Evolutionary conservation across 2,797 vertebrate genomes (phyloP), one percentile per base, ranked within the genome.

Genomic region (Diceros bicornis): DNA sequence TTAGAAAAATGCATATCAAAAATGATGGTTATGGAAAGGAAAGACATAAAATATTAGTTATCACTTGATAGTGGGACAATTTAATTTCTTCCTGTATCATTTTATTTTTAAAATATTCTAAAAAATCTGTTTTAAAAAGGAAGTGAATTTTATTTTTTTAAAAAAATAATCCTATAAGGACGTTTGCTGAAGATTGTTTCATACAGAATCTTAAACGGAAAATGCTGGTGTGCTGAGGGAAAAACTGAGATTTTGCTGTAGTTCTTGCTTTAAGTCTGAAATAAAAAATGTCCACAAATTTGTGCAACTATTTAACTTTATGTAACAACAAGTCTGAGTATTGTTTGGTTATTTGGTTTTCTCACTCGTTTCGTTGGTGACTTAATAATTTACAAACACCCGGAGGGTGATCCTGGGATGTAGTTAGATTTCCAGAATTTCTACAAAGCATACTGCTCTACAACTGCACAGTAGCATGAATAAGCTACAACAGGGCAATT

Each of bases 161-260:
- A 47, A 92, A 91, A 68, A 72, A 23, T 88, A 74, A 44, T 7
- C 91, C 8, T 94, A 6, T 78, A 74, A 92, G 52, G 66, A 72
- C 1, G 29, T 88, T 83, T 79, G 25, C 59, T 72, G 17, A 78
- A 82, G 32, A 72, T 0, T 66, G 41, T 75, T 89, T 93, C 23
- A 66, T 66, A 79, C 0, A 62, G 16, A 75, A 85, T 59, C 20
- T 14, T 79, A 79, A 72, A 66, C 18, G 6, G 29, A 27, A 66
- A 88, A 78, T 68, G 2, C 2, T 77, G 32, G 10, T 71, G 5
- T 59, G 4, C 32, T 50, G 7, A 25, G 25, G 13, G 25, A 7
- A 71, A 25, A 59, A 37, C 13, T 32, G 27, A 90, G 29, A 81
- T 64, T 68, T 4, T 47, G 18, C 1, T 57, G 4, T 61, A 34